Percentiles rank a stretch among this genome's conserved stretches.
These are phyloP conservation scores for Halcyon senegalensis DNA, from an alignment of 2,113 vertebrate genomes.

Conservation along the genomic window DNA sequence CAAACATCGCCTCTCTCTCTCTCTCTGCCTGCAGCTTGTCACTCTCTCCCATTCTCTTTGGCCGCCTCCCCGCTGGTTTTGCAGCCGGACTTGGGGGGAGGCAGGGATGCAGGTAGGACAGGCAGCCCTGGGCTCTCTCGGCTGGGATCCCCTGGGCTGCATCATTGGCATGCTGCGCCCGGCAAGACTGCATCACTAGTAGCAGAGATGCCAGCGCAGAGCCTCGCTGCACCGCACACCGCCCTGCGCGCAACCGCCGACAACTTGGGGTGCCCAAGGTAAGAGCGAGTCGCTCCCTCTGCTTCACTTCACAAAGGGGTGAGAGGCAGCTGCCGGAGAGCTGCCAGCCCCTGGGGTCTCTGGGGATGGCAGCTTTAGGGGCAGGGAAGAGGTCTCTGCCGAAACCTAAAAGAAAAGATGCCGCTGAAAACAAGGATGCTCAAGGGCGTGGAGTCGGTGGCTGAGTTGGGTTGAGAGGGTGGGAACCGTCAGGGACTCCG, in stretches of 20 bases:
- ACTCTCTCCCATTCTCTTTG: background rate
- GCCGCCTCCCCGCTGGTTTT: background rate
- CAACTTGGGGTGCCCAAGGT: background rate
- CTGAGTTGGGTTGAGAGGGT: background rate
- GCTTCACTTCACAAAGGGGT: accelerated
- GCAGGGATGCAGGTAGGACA: slow-evolving; percentile 37
- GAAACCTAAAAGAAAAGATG: background rate
- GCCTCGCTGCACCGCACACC: background rate
- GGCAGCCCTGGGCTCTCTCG: background rate
- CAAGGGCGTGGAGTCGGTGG: background rate
- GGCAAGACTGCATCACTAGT: slow-evolving; percentile 50
- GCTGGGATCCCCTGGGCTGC: slow-evolving; percentile 36
- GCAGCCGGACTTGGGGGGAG: background rate
- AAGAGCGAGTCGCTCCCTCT: background rate
- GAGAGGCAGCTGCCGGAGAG: background rate
- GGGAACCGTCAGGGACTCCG: background rate
- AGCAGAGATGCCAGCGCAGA: slow-evolving; percentile 56
- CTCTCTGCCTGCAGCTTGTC: background rate
- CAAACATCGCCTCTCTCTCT: background rate
- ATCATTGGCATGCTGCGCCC: slow-evolving; percentile 24
- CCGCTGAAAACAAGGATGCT: background rate
- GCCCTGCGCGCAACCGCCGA: background rate
- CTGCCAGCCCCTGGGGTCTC: background rate
- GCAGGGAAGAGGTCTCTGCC: background rate
- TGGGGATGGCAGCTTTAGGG: background rate